phyloP scores from a whole-genome alignment of 2,797 vertebrate genomes.

The Gallinago nigripennis region DNA sequence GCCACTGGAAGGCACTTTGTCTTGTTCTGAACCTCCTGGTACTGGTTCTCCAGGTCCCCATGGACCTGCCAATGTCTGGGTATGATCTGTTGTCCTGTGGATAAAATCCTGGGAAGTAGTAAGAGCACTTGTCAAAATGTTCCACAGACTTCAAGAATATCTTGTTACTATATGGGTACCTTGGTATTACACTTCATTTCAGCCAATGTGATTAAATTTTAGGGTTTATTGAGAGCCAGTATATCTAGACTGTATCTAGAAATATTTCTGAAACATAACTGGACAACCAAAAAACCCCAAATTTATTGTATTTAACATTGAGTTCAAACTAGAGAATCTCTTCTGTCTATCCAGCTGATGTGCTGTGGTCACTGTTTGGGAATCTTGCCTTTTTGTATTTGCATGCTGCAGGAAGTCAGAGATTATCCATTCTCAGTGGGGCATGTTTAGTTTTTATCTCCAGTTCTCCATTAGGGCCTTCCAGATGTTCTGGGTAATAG shows the following conservation, averaged over 20 bases:
- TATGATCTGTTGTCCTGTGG: not conserved
- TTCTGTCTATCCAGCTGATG: not conserved
- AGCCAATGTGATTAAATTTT: not conserved
- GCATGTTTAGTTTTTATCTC: not conserved
- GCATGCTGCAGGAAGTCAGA: not conserved
- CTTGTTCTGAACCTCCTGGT: not conserved
- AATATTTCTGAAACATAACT: not conserved
- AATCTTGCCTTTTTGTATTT: not conserved
- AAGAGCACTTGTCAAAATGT: not conserved
- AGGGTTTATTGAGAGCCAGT: not conserved
- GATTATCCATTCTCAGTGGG: not conserved
- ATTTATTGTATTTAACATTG: not conserved
- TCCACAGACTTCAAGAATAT: not conserved
- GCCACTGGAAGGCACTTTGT: not conserved
- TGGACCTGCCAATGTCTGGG: accelerated
- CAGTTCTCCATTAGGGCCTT: not conserved
- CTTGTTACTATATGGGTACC: not conserved
- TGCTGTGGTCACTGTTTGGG: not conserved
- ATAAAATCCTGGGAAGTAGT: not conserved
- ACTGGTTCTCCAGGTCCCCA: not conserved
- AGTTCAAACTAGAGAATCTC: not conserved
- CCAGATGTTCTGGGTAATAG: not conserved
- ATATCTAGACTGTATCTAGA: not conserved
- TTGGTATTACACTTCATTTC: not conserved
- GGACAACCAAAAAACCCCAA: not conserved